Conservation (phyloP, 2,888 invertebrate genomes). For the Lithodes maja region DNA sequence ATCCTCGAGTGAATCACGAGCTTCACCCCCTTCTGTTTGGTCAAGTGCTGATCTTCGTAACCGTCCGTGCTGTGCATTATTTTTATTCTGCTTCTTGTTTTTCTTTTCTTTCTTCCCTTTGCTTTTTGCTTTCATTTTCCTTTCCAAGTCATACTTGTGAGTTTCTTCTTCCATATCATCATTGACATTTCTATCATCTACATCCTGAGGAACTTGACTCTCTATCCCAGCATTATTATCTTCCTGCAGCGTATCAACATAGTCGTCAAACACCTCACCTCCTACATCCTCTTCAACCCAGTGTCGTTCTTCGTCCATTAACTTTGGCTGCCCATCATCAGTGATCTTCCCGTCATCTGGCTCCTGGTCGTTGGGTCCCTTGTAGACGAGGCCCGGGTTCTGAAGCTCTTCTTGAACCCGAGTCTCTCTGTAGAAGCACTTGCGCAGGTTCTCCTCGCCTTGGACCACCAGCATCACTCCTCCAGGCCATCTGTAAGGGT, state of each 20-base stretch:
- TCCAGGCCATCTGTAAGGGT: constrained; percentile 75
- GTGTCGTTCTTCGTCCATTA: constrained; percentile 47
- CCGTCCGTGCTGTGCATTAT: constrained; percentile 42
- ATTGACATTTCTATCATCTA: not conserved
- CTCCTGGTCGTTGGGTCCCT: constrained; percentile 6
- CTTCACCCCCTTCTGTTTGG: not conserved
- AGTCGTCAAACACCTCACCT: constrained; percentile 62
- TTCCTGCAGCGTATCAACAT: constrained; percentile 38
- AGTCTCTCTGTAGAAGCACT: constrained; percentile 66
- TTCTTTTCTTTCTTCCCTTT: constrained; percentile 58
- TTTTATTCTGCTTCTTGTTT: constrained; percentile 70
- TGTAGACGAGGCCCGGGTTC: not conserved
- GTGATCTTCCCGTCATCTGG: constrained; percentile 40
- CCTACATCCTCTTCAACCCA: constrained; percentile 35
- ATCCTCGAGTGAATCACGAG: not conserved
- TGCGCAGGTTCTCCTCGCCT: constrained; percentile 82
- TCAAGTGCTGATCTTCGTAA: constrained; percentile 15
- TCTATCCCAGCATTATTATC: not conserved
- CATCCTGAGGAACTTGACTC: not conserved
- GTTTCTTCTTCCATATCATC: not conserved
- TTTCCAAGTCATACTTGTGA: constrained; percentile 57
- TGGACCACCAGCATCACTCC: constrained; percentile 88
- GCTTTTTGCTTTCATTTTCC: constrained; percentile 27
- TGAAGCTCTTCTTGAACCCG: constrained; percentile 44
- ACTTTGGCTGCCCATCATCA: not conserved